Base-by-base conservation (phyloP, 2,888 invertebrate genomes). In the Sympetrum striolatum region DNA sequence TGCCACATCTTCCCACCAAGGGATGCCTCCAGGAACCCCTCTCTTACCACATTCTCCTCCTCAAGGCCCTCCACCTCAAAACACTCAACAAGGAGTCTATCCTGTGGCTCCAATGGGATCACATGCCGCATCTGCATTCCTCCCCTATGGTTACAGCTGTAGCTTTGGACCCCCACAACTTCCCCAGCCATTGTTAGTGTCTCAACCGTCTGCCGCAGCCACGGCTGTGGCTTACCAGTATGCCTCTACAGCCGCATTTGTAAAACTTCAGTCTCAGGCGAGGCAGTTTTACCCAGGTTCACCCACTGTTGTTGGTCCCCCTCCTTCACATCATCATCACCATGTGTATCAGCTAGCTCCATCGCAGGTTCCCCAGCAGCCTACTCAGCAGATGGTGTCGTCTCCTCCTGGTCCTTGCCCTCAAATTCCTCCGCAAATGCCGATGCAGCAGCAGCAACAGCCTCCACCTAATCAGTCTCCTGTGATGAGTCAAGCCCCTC, bases 61-160 rank as follows among this genome's bases (percentile, higher is more conserved):
- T 80, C 86, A 91, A 91, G 92, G 92, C 92, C 92, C 91, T 80
- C 91, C 91, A 80, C 90, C 91, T 31, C 90, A 91, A 60, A 91
- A 90, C 90, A 81, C 91, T 64, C 92, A 92, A 90, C 92, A 91
- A 92, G 92, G 91, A 92, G 92, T 91, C 92, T 92, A 91, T 25
- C 92, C 92, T 81, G 92, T 91, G 90, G 91, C 91, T 81, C 60
- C 91, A 73, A 91, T 91, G 31, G 91, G 91, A 64, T 91, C 91
- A 73, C 91, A 91, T 86, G 91, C 90, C 92, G 90, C 92, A 91
- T 53, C 53, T 18, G 90, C 91, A 91, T 90, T 60, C 86, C 60
- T 86, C 6, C 86, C 86, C 10, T 86, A 86, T n/a, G 86, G 86
- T 22, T 86, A 86, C 37, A 60, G 86, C 22, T 86, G 86, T 31